Percentiles rank a stretch among this genome's conserved stretches.
These are phyloP conservation scores for Heteropelma amictum DNA, from an alignment of 2,888 invertebrate species.

Conservation along the genomic window DNA sequence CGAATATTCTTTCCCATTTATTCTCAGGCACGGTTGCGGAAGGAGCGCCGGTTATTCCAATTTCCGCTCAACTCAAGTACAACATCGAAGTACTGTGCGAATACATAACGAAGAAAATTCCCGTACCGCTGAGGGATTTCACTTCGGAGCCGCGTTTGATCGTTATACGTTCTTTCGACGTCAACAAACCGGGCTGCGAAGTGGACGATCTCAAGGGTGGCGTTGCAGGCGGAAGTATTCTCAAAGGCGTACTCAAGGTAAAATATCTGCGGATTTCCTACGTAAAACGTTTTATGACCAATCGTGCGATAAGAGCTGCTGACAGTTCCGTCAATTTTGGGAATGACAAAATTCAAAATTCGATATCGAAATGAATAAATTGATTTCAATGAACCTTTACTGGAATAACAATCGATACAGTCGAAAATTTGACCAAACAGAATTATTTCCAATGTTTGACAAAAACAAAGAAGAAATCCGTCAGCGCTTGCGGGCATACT, in stretches of 20 bases:
- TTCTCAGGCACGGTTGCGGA: conserved; percentile 93
- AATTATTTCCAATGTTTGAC: too few relatives aligned
- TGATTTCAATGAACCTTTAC: too few relatives aligned
- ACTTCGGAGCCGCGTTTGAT: conserved; percentile 96
- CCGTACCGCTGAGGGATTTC: conserved; percentile 97
- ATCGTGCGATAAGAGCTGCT: too few relatives aligned
- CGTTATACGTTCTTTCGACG: conserved; percentile 98
- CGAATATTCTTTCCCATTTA: too few relatives aligned
- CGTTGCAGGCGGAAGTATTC: conserved; percentile 98
- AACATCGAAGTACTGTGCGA: conserved; percentile 99
- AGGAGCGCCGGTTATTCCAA: conserved; percentile 98
- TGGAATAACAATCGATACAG: too few relatives aligned
- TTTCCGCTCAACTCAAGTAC: conserved; percentile 99
- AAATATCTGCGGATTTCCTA: not conserved
- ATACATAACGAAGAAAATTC: conserved; percentile 98
- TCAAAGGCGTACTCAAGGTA: conserved; percentile 94
- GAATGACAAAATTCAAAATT: not conserved
- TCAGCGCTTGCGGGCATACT: too few relatives aligned
- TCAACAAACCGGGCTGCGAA: conserved; percentile 99
- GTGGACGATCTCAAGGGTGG: conserved; percentile 98
- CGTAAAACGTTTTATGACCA: not conserved
- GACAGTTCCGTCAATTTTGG: too few relatives aligned
- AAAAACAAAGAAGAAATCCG: too few relatives aligned
- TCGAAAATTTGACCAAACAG: too few relatives aligned
- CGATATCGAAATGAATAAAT: not conserved